These are phyloP conservation scores for Pecten maximus DNA, from an alignment of 2,888 invertebrate genomes.

Conservation along the genomic window DNA sequence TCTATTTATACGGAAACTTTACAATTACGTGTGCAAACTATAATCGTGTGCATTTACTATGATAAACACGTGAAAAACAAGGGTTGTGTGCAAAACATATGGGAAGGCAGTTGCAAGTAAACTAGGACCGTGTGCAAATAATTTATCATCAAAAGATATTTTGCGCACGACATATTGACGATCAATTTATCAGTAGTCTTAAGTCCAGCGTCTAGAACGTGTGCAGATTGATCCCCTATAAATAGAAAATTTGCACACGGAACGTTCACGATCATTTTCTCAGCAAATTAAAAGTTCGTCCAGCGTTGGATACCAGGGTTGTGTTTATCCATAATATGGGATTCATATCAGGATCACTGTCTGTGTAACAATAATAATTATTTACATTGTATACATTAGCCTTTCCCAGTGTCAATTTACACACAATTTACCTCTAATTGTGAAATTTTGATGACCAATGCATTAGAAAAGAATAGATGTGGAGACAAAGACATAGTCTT, in stretches of 20 bases:
- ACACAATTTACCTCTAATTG: too few relatives aligned
- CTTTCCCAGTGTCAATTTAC: too few relatives aligned
- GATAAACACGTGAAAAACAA: not conserved
- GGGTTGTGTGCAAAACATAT: not conserved
- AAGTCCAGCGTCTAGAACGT: too few relatives aligned
- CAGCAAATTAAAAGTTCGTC: not conserved
- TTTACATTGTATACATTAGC: too few relatives aligned
- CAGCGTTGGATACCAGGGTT: not conserved
- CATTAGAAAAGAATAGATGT: too few relatives aligned
- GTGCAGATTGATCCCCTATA: not conserved
- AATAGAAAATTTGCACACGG: not conserved
- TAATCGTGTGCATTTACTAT: not conserved
- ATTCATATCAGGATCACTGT: too few relatives aligned
- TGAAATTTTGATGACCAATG: too few relatives aligned
- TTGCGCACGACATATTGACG: not conserved
- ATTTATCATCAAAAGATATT: not conserved
- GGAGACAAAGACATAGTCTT: too few relatives aligned
- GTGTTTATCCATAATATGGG: too few relatives aligned
- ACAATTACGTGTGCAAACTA: not conserved
- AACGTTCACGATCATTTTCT: not conserved
- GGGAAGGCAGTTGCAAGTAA: not conserved
- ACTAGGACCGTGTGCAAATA: conserved; percentile 1
- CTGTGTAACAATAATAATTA: too few relatives aligned
- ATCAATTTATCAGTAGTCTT: not conserved
- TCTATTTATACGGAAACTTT: not conserved